Conservation (phyloP, 23 tunicate species). For the Ciona savignyi region DNA sequence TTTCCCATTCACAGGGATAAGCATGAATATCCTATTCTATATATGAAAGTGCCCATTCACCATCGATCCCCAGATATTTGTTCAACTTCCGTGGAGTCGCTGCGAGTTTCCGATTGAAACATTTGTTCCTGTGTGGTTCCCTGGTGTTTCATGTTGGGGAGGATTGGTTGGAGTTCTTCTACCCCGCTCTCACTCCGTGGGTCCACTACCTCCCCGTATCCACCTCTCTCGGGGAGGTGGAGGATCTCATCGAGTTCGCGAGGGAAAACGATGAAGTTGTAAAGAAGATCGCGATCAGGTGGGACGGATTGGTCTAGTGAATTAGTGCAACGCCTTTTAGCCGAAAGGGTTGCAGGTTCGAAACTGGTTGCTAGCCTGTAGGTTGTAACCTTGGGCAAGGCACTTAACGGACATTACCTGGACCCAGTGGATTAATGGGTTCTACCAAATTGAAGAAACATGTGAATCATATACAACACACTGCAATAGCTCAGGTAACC, state of each 20-base stretch:
- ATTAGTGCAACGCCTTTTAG: too few species aligned
- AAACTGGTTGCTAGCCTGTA: too few species aligned
- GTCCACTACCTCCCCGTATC: constrained; percentile 78
- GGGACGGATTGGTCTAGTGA: neutral
- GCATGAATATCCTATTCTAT: neutral
- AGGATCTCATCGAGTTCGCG: constrained; percentile 66
- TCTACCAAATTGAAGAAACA: too few species aligned
- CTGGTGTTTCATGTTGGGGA: constrained; percentile 86
- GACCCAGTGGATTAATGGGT: too few species aligned
- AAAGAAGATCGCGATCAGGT: constrained; percentile 68
- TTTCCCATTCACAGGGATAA: too few species aligned
- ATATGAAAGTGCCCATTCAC: neutral
- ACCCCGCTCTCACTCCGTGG: constrained; percentile 84
- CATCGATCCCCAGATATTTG: constrained; percentile 28
- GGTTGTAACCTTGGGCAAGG: too few species aligned
- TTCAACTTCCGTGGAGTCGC: constrained; percentile 96
- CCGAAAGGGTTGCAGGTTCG: too few species aligned
- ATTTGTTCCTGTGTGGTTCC: constrained; percentile 80
- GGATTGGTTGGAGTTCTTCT: constrained; percentile 88
- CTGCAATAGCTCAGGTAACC: too few species aligned
- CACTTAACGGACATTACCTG: too few species aligned
- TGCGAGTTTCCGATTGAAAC: constrained; percentile 89
- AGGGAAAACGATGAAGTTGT: constrained; percentile 65
- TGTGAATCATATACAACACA: too few species aligned
- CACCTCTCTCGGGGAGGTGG: constrained; percentile 38